These are phyloP conservation scores for Clupea harengus DNA, from an alignment of 2,113 vertebrate species.

Conservation along the genomic window DNA sequence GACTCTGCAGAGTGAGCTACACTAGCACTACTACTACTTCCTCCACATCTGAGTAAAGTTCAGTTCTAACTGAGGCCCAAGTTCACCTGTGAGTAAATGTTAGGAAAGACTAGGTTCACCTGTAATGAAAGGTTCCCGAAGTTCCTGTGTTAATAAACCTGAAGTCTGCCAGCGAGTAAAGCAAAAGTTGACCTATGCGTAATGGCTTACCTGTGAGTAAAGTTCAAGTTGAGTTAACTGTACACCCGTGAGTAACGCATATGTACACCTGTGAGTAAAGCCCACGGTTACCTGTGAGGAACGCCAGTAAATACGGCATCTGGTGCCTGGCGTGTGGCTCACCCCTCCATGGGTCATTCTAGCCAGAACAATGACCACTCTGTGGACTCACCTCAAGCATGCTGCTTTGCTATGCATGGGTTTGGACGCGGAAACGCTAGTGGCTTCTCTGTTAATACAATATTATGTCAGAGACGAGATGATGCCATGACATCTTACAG, in stretches of 20 bases:
- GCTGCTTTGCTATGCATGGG: background rate
- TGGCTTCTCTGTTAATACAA: background rate
- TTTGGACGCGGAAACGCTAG: too few species aligned
- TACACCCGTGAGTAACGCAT: background rate
- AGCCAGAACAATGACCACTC: background rate
- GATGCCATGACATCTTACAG: background rate
- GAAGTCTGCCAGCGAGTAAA: background rate
- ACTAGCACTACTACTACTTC: too few species aligned
- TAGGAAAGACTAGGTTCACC: too few species aligned
- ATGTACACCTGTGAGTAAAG: background rate
- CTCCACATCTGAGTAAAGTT: too few species aligned
- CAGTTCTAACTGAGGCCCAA: too few species aligned
- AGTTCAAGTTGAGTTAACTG: background rate
- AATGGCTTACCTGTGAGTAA: too few species aligned
- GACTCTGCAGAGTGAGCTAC: too few species aligned
- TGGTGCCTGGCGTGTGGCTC: background rate
- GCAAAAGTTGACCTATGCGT: background rate
- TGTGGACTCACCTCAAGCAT: background rate
- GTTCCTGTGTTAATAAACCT: background rate
- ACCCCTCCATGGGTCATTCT: background rate
- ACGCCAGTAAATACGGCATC: background rate
- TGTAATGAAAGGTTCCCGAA: background rate
- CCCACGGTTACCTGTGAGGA: background rate
- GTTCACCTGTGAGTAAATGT: background rate
- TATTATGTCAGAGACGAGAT: background rate